Percentiles rank a stretch among this genome's conserved stretches.
phyloP scores from a whole-genome alignment of 2,797 vertebrate species.

The Myotis vivesi region DNA sequence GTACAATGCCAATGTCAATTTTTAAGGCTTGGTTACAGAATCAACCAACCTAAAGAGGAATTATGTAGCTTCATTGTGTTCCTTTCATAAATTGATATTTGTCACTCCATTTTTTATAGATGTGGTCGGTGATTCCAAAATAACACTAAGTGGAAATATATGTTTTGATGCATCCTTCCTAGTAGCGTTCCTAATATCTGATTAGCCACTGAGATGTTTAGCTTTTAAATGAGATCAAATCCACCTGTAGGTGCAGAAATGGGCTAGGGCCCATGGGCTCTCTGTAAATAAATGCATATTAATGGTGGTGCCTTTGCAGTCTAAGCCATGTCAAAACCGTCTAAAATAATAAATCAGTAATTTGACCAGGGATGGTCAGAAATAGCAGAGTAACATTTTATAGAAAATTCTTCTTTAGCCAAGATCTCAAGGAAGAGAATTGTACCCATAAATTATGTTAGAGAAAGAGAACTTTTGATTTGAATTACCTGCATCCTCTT shows the following conservation, averaged over 20 bases:
- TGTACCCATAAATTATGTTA: background rate
- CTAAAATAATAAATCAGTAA: constrained; percentile 22
- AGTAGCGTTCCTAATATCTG: background rate
- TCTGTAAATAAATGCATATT: constrained; percentile 12
- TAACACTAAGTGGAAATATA: background rate
- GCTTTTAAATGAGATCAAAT: constrained; percentile 24
- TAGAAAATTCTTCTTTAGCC: background rate
- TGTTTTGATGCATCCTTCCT: background rate
- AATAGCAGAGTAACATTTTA: background rate
- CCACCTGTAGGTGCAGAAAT: background rate
- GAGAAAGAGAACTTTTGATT: background rate
- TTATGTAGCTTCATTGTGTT: background rate
- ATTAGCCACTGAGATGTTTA: background rate
- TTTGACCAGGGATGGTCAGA: background rate
- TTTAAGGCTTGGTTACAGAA: constrained; percentile 39
- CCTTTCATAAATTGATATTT: background rate
- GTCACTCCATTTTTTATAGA: constrained; percentile 7
- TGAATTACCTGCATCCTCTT: background rate
- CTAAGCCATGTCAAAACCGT: background rate
- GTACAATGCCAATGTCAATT: background rate
- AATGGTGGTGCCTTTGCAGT: background rate
- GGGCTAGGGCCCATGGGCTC: background rate
- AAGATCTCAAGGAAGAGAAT: background rate
- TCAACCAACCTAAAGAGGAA: constrained; percentile 14
- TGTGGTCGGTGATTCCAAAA: background rate